phyloP scores from a whole-genome alignment of 2,888 invertebrate genomes.

The Erebia epiphron region DNA sequence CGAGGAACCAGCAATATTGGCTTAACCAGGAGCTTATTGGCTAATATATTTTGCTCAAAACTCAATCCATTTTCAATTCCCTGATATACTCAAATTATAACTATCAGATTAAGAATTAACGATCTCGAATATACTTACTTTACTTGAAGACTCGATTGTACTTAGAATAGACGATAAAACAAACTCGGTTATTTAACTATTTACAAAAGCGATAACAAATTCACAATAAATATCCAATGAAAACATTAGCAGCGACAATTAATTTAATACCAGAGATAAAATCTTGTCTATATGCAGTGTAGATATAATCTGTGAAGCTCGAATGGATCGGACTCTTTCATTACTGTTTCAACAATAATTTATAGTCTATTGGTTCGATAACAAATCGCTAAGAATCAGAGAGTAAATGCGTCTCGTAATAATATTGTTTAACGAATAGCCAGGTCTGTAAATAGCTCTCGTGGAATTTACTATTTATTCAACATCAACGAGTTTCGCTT shows the following conservation, averaged over 20 bases:
- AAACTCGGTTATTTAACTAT: background rate
- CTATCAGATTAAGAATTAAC: no score
- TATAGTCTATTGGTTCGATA: constrained; percentile 47
- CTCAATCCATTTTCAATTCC: no score
- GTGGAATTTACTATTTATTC: background rate
- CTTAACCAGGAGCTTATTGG: no score
- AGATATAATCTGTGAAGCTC: constrained; percentile 51
- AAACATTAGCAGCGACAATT: constrained; percentile 66
- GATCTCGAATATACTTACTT: background rate
- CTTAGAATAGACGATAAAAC: background rate
- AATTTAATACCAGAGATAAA: constrained; percentile 65
- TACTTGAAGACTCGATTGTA: background rate
- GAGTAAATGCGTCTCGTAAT: constrained; percentile 17
- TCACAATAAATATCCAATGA: constrained; percentile 43
- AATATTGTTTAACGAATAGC: constrained; percentile 12
- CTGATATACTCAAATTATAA: no score
- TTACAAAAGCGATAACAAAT: constrained; percentile 12
- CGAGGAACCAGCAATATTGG: no score
- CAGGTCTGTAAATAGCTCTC: background rate
- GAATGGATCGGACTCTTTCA: constrained; percentile 43
- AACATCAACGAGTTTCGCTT: background rate
- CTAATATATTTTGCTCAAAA: no score
- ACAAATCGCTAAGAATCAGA: constrained; percentile 26
- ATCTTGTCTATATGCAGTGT: constrained; percentile 56
- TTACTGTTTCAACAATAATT: constrained; percentile 53